Evolutionary conservation across 2,797 vertebrate species (phyloP).

Genomic region (Manis pentadactyla): DNA sequence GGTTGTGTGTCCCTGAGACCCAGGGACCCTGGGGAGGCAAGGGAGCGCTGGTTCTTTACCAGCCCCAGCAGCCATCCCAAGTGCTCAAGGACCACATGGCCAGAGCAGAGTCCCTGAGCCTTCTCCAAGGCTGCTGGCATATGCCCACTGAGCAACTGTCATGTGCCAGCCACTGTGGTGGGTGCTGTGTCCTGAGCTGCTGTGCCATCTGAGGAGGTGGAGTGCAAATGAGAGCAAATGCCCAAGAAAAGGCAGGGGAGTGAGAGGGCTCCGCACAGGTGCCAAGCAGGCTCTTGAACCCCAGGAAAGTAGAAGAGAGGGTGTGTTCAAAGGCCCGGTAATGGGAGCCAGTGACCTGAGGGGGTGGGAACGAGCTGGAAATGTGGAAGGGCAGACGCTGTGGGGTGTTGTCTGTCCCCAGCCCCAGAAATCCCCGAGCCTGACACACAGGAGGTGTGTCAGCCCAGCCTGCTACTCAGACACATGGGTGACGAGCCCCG

Average conservation of each 20-base stretch:
- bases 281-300: neutral
- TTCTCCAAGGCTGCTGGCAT: neutral
- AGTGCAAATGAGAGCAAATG: neutral
- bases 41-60: neutral
- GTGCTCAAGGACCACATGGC: neutral
- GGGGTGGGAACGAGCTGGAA: neutral
- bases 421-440: neutral
- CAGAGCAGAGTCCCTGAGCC: neutral
- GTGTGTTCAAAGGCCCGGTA: neutral
- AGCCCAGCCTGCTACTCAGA: neutral
- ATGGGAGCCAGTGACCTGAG: no score
- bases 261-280: neutral
- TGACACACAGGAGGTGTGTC: neutral
- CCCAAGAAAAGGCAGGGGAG: neutral
- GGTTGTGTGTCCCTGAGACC: neutral
- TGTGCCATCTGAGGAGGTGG: neutral
- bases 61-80: neutral
- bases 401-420: fast-evolving
- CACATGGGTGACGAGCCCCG: neutral
- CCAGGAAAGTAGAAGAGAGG: neutral
- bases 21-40: neutral
- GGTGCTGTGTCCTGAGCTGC: neutral
- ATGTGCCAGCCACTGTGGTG: neutral
- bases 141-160: neutral
- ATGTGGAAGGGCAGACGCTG: neutral